These are phyloP conservation scores for Penaeus vannamei DNA, from an alignment of 1,140 invertebrate genomes.

Conservation along the genomic window DNA sequence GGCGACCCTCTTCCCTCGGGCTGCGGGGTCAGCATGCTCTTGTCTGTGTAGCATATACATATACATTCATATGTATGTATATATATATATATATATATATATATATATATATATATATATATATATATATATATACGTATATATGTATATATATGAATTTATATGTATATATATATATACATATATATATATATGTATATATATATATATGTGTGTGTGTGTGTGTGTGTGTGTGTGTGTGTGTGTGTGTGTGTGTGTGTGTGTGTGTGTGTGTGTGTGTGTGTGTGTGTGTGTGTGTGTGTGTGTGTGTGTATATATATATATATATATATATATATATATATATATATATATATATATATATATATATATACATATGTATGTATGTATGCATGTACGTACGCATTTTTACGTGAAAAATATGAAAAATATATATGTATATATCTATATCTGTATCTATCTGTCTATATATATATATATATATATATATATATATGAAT, in stretches of 20 bases:
- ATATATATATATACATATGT: background rate
- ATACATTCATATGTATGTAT: background rate
- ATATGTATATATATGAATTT: too few relatives aligned
- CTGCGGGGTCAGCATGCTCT: too few relatives aligned
- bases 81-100: background rate
- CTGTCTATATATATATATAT: too few relatives aligned
- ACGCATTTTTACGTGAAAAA: too few relatives aligned
- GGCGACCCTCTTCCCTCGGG: too few relatives aligned
- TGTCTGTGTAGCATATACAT: background rate
- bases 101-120: background rate
- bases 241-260: background rate
- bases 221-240: background rate
- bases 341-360: background rate
- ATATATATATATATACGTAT: background rate
- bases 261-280: too few relatives aligned
- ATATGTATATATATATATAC: too few relatives aligned
- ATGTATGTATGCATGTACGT: background rate
- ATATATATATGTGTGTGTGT: slow-evolving; percentile 2
- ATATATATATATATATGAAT: too few relatives aligned
- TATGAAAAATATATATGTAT: too few relatives aligned
- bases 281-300: background rate
- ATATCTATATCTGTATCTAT: too few relatives aligned
- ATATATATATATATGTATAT: too few relatives aligned
- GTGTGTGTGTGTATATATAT: background rate
- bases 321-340: background rate